Percentiles rank a stretch among this genome's conserved stretches.
Conservation (phyloP, 2,113 vertebrate genomes). For the Hemiscyllium ocellatum region DNA sequence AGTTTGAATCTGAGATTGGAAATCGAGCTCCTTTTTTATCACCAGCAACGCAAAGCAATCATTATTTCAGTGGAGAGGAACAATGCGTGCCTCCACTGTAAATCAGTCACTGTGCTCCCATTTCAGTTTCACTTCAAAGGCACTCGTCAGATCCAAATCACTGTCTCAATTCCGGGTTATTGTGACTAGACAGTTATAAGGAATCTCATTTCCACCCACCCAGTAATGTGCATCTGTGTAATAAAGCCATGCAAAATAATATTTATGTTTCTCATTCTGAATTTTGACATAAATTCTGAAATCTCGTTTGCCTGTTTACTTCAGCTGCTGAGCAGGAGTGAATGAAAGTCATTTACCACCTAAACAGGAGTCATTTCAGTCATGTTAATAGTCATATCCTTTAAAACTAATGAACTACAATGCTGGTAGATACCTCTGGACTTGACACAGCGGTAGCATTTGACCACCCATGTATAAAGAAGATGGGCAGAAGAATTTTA, state of each 20-base stretch:
- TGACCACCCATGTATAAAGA: conserved; percentile 2
- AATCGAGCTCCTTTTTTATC: conserved; percentile 4
- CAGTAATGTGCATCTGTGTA: background rate
- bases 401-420: background rate
- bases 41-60: background rate
- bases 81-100: background rate
- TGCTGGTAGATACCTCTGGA: background rate
- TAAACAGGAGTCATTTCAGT: background rate
- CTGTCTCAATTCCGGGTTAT: background rate
- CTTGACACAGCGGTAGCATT: background rate
- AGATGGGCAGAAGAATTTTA: conserved; percentile 6
- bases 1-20: conserved; percentile 20
- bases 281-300: conserved; percentile 24
- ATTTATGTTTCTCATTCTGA: conserved; percentile 26
- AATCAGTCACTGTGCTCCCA: background rate
- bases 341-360: background rate
- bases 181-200: conserved; percentile 2
- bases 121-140: background rate
- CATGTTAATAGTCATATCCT: background rate
- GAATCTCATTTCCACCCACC: background rate
- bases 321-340: background rate
- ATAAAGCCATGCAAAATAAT: conserved; percentile 7
- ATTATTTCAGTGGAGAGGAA: conserved; percentile 10
- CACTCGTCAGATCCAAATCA: conserved; percentile 23
- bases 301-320: background rate